Percentiles rank a stretch among this genome's conserved stretches.
phyloP scores from a whole-genome alignment of 2,888 invertebrate genomes.

The Idaea aversata region DNA sequence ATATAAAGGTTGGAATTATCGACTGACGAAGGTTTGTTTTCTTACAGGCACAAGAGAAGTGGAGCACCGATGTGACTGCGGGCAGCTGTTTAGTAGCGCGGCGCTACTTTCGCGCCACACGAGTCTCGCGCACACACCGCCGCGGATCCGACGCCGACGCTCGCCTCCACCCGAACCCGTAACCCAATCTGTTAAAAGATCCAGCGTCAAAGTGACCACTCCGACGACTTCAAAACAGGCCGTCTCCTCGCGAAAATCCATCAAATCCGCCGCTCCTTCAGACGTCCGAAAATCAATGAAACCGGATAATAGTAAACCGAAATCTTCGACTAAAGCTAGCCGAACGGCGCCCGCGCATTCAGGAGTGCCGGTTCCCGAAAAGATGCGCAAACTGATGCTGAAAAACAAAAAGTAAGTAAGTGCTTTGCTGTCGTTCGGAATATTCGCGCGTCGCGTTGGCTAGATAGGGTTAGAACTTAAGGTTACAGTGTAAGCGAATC shows the following conservation, averaged over 20 bases:
- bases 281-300: slow-evolving; percentile 11
- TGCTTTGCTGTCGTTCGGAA: slow-evolving; percentile 31
- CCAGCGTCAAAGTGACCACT: slow-evolving; percentile 34
- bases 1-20: background rate
- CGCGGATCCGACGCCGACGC: slow-evolving; percentile 67
- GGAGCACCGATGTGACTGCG: slow-evolving; percentile 77
- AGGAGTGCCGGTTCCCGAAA: slow-evolving; percentile 67
- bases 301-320: slow-evolving; percentile 20
- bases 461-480: slow-evolving; percentile 22
- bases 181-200: slow-evolving; percentile 35
- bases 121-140: slow-evolving; percentile 73
- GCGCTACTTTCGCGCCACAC: slow-evolving; percentile 68
- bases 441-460: slow-evolving; percentile 33
- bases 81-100: slow-evolving; percentile 69
- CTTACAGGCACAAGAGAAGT: slow-evolving; percentile 49
- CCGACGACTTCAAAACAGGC: slow-evolving; percentile 19
- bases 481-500: slow-evolving; percentile 39
- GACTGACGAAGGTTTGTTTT: background rate
- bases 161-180: slow-evolving; percentile 48
- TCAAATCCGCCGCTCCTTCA: slow-evolving; percentile 9
- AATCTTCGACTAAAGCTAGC: slow-evolving; percentile 34
- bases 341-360: slow-evolving; percentile 45
- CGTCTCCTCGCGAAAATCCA: slow-evolving; percentile 12
- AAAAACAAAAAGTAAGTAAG: slow-evolving; percentile 42
- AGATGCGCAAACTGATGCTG: slow-evolving; percentile 56